Evolutionary conservation across 2,113 vertebrate genomes (phyloP), one percentile per base, ranked within the genome.

Genomic region (Silurus asotus): DNA sequence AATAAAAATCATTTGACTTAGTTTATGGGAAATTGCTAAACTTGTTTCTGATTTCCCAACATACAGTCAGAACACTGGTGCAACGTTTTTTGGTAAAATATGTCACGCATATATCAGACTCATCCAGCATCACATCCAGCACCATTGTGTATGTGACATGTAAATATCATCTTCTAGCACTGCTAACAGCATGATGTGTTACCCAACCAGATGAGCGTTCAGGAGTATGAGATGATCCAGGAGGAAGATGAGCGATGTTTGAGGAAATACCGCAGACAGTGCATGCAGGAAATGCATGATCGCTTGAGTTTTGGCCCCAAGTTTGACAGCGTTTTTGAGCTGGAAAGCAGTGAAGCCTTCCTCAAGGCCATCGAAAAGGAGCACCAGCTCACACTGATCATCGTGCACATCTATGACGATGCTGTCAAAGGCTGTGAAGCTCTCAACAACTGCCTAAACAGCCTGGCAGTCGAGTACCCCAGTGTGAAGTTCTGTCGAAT

Each of bases 281-380:
- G 97, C 89, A 99, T 99, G 98, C 96, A 97, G 92, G 96, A 98
- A 74, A 98, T 99, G 98, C 97, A 98, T 48, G 96, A 97, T 89
- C 95, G 96, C 87, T 93, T 99, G 91, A 99, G 98, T 88, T 98
- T 99, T 19, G 97, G 97, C 83, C 97, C 97, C 0, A 96, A 91
- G 86, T 97, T 99, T 0, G 96, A 96, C 65, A 94, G 94, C 3
- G 89, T 99, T 51, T 95, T 94, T 0, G 97, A 99, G 91, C 94
- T 99, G 84, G 95, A 96, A 83, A 97, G 92, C 0, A 97, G 97
- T 3, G 96, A 99, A 87, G 96, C 97, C 85, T 99, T 99, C 92
- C 94, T 99, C 62, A 96, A 98, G 87, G 95, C 96, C 84, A 96
- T 99, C 0, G 97, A 98, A 91, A 98, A 98, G 88, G 98, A 99